These are phyloP conservation scores for Astyanax mexicanus DNA, from an alignment of 2,797 vertebrate genomes.

Conservation along the genomic window DNA sequence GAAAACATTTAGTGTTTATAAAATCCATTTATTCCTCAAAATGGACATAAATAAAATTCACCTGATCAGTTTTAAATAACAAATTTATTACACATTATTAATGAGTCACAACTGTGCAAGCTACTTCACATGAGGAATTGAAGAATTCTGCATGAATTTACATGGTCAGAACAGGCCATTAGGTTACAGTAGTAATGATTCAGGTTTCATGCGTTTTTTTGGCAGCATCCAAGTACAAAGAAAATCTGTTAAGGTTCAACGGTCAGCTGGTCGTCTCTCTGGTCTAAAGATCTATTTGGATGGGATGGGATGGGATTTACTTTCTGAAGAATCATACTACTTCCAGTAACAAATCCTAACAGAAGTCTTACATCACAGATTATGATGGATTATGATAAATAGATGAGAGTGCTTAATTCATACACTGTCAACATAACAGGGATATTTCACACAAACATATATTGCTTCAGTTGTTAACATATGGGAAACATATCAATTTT, in stretches of 20 bases:
- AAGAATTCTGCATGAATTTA: conserved; percentile 5
- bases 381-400: too few species aligned
- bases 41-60: conserved; percentile 19
- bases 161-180: conserved; percentile 1
- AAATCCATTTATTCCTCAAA: conserved; percentile 2
- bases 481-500: too few species aligned
- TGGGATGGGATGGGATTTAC: not conserved
- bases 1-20: not conserved
- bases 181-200: not conserved
- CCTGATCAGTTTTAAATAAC: not conserved
- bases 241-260: not conserved
- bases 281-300: not conserved
- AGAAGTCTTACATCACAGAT: too few species aligned
- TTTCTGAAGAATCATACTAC: not conserved
- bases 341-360: not conserved
- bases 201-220: conserved; percentile 34
- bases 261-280: not conserved
- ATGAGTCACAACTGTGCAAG: conserved; percentile 21
- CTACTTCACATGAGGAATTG: conserved; percentile 11
- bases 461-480: not conserved
- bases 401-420: too few species aligned
- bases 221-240: not conserved
- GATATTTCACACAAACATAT: too few species aligned
- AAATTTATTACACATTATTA: conserved; percentile 12
- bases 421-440: too few species aligned